These are phyloP conservation scores for Telenomus remus DNA, from an alignment of 1,140 invertebrate species.

Conservation along the genomic window DNA sequence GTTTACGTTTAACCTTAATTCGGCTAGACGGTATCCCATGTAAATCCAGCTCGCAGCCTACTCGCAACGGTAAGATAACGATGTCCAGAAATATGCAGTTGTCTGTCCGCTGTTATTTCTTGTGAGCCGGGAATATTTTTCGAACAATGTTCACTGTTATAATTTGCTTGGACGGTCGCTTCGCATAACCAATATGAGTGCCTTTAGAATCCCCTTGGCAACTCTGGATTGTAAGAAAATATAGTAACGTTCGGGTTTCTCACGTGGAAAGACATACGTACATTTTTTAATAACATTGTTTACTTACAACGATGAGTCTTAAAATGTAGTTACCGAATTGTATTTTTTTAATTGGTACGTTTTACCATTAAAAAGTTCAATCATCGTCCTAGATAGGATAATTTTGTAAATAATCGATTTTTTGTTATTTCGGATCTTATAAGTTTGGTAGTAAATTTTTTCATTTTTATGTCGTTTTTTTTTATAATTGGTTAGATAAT, in stretches of 20 bases:
- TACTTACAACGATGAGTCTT: conserved; percentile 26
- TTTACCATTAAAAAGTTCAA: too few species aligned
- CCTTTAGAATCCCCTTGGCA: conserved; percentile 51
- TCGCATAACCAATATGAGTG: conserved; percentile 63
- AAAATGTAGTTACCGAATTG: conserved; percentile 19
- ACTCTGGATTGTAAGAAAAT: conserved; percentile 60
- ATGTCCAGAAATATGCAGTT: conserved; percentile 61
- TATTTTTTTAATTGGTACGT: background rate
- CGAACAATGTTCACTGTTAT: conserved; percentile 67
- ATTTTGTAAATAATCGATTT: too few species aligned
- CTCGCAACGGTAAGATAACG: conserved; percentile 64
- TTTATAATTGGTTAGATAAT: conserved; percentile 14
- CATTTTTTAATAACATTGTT: conserved; percentile 57
- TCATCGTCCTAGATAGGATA: too few species aligned
- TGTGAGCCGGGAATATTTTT: conserved; percentile 64
- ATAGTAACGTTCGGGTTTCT: conserved; percentile 51
- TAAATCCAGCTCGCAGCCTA: conserved; percentile 54
- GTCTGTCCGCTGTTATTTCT: conserved; percentile 61
- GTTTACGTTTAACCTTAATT: conserved; percentile 51
- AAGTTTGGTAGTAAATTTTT: too few species aligned
- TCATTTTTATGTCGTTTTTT: too few species aligned
- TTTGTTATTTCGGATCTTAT: too few species aligned
- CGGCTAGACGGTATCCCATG: conserved; percentile 53
- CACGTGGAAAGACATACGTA: conserved; percentile 44
- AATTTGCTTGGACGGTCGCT: conserved; percentile 65